These are phyloP conservation scores for Macrotus californicus DNA, from an alignment of 2,113 vertebrate species.

Conservation along the genomic window DNA sequence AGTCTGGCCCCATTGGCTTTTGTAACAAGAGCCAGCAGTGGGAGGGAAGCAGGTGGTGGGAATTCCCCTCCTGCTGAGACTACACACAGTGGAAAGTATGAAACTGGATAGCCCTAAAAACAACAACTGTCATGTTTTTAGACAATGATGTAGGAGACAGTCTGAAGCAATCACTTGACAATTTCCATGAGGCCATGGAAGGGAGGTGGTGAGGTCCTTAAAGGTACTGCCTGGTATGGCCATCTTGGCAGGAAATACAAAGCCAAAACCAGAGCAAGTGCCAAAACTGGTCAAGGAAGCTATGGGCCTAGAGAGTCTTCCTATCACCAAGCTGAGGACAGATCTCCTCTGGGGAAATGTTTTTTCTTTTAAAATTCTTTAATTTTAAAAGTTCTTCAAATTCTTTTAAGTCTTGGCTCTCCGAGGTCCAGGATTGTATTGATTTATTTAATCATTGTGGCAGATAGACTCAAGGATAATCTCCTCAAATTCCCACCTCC, in stretches of 20 bases:
- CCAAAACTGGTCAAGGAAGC: conserved; percentile 11
- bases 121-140: conserved; percentile 43
- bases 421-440: background rate
- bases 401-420: background rate
- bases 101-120: conserved; percentile 31
- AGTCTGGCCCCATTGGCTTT: background rate
- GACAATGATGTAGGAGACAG: background rate
- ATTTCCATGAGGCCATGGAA: background rate
- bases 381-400: background rate
- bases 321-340: background rate
- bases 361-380: background rate
- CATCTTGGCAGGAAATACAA: conserved; percentile 1
- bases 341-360: background rate
- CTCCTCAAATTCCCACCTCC: background rate
- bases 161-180: conserved; percentile 16
- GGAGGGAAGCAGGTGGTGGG: conserved; percentile 12
- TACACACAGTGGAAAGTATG: conserved; percentile 36
- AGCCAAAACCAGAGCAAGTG: background rate
- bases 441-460: background rate
- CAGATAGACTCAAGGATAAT: background rate
- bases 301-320: background rate
- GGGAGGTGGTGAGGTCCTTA: background rate
- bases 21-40: conserved; percentile 23
- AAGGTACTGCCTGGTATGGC: background rate
- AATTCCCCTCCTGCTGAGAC: conserved; percentile 7